Base-by-base conservation (phyloP, 2,888 invertebrate species). In the Suillia variegata region DNA sequence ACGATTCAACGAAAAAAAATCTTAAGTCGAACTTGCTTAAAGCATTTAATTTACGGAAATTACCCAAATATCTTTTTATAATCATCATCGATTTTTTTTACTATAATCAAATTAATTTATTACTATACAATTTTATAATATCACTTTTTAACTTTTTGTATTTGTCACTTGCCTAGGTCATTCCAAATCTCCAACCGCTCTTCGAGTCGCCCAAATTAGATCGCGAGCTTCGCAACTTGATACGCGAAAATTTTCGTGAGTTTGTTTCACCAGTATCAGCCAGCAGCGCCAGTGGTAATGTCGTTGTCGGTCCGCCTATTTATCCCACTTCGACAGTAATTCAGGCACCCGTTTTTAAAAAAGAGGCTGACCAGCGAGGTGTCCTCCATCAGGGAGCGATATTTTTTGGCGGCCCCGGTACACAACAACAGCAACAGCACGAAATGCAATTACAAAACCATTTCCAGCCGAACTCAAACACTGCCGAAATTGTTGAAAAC, bases 181-280 rank as follows among this genome's bases (percentile, higher is more conserved):
- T 88, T 82, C 85, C 86, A 73, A 87, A 88, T 75, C 86, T 88
- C 69, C 86, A 86, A 76, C 87, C 88, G 8, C 79, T 85, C 58
- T 71, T 84, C 85, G 75, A 82, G 81, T 69, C 85, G 78, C 85
- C 85, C 5, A 88, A 88, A 71, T 75, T 89, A 61, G 89, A 89
- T 77, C 83, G 84, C 65, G 89, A 89, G 66, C 77, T 89, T 58
- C 82, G 87, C 62, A 87, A 87, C 62, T 89, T 95, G 82, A 92
- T 98, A 42, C 87, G 92, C 66, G 94, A 95, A 75, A 93, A 92
- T 42, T 98, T 98, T 78, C 89, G 91, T 73, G 96, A 97, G 82
- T 97, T 97, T 81, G 77, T 81, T 2, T 70, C 75, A 3, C 69
- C 72, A 17, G 77, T 81, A 2, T 70, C 75, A 3, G 68, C 72